These are phyloP conservation scores for Dolichopus griseipennis DNA, from an alignment of 2,888 invertebrate species.

Conservation along the genomic window DNA sequence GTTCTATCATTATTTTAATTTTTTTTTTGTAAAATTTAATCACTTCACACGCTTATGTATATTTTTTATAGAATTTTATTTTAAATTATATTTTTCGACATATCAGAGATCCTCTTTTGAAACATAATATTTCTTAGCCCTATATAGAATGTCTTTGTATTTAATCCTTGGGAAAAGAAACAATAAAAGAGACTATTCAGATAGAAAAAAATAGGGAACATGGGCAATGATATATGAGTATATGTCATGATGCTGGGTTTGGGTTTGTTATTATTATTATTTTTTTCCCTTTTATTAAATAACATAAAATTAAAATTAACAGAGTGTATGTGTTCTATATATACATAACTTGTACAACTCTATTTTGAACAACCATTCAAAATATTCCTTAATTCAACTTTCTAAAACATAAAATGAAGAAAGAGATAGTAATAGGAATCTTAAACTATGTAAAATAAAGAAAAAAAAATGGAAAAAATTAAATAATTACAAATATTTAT, in stretches of 20 bases:
- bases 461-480: not conserved
- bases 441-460: not conserved
- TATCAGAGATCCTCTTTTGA: no score
- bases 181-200: not conserved
- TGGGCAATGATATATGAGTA: not conserved
- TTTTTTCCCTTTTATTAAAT: conserved; percentile 6
- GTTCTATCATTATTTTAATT: no score
- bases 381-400: no score
- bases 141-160: no score
- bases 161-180: no score
- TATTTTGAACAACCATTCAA: not conserved
- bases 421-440: not conserved
- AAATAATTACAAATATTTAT: not conserved
- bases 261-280: not conserved
- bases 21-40: no score
- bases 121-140: no score
- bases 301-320: not conserved
- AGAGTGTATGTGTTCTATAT: not conserved
- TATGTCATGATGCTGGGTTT: not conserved
- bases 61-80: no score
- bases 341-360: not conserved
- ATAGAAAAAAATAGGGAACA: not conserved
- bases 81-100: no score
- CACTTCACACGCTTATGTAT: no score
- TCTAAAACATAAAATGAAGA: not conserved